These are phyloP conservation scores for Bergia puertoricense DNA, from an alignment of 92 coral and sea anemone genomes.

Conservation along the genomic window DNA sequence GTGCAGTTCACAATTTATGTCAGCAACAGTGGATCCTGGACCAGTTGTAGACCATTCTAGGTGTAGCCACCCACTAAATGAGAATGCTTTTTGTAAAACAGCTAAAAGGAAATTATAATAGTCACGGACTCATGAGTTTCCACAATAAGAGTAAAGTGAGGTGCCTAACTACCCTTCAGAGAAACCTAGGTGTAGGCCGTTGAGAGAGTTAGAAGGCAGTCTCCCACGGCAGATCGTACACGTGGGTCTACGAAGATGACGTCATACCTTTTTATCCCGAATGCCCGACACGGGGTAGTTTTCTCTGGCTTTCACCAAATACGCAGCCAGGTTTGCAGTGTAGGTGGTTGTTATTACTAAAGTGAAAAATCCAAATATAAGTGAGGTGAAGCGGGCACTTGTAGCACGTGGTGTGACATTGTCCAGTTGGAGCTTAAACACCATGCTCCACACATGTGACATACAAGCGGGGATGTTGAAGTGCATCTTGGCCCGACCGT, in stretches of 20 bases:
- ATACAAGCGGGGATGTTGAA: slow-evolving; percentile 67
- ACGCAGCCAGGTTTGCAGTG: slow-evolving; percentile 78
- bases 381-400: slow-evolving; percentile 69
- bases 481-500: slow-evolving; percentile 6
- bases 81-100: no score
- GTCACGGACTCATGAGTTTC: no score
- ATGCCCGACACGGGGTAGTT: slow-evolving; percentile 54
- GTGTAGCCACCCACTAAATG: no score
- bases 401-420: slow-evolving; percentile 60
- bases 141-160: no score
- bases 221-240: background rate
- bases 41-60: no score
- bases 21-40: no score
- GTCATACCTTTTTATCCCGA: slow-evolving; percentile 64
- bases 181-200: no score
- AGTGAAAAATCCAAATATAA: slow-evolving; percentile 69
- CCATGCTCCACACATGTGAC: slow-evolving; percentile 74
- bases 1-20: no score
- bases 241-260: background rate
- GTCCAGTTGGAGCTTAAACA: slow-evolving; percentile 74
- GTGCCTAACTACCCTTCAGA: no score
- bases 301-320: slow-evolving; percentile 57
- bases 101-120: no score
- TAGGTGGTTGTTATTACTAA: slow-evolving; percentile 60
- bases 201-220: background rate